A percentile compares a stretch with the other conserved stretches of the same genome.
These are phyloP conservation scores for Dicrostonyx torquatus DNA, from an alignment of 2,797 vertebrate species.

Conservation along the genomic window DNA sequence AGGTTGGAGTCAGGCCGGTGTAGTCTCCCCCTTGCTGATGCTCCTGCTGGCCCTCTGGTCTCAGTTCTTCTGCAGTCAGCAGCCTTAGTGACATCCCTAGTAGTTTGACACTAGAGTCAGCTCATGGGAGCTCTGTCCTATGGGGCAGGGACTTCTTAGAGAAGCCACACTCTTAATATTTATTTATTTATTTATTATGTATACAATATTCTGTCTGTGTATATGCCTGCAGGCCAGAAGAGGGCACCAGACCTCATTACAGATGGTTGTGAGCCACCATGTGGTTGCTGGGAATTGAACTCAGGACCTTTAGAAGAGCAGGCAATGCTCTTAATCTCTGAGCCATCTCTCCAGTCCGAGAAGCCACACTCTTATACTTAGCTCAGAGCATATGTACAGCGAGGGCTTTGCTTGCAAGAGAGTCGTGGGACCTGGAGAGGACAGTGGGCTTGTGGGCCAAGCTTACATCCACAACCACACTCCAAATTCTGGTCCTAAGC, in stretches of 20 bases:
- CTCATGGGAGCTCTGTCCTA: neutral
- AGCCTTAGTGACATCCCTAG: neutral
- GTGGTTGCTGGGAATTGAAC: no score
- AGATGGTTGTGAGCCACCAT: no score
- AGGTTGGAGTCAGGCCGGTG: neutral
- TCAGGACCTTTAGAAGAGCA: no score
- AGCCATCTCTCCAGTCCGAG: no score
- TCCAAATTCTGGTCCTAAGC: neutral
- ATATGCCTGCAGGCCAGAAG: no score
- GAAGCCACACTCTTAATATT: neutral
- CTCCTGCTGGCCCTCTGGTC: no score
- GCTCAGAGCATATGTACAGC: neutral
- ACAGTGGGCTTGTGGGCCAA: neutral
- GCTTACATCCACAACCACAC: no score
- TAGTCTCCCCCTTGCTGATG: no score
- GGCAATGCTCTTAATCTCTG: no score
- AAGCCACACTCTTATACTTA: neutral
- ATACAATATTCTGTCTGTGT: no score
- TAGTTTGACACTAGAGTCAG: neutral
- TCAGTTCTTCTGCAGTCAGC: neutral
- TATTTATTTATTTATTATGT: no score
- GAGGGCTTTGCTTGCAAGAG: neutral
- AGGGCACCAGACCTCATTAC: no score
- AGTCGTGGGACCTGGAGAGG: neutral
- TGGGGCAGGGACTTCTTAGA: rapidly evolving